These are phyloP conservation scores for Gasteruption jaculator DNA, from an alignment of 2,888 invertebrate species.

Conservation along the genomic window DNA sequence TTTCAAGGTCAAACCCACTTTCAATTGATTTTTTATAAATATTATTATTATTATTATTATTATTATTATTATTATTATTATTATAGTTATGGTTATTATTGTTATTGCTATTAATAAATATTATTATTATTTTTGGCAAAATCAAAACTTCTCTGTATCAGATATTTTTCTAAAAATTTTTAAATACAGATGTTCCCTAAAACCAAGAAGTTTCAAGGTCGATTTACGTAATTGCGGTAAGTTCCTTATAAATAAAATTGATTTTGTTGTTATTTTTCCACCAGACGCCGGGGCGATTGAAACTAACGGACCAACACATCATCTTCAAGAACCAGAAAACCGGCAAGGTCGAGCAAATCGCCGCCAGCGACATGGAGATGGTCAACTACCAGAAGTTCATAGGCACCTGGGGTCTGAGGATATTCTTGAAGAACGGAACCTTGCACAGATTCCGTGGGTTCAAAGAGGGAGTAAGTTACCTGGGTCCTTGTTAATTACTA, in stretches of 20 bases:
- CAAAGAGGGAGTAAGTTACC: slow-evolving; percentile 69
- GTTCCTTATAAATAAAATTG: slow-evolving; percentile 12
- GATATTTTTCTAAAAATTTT: slow-evolving; percentile 7
- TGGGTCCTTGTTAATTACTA: too few relatives aligned
- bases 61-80: too few relatives aligned
- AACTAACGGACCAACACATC: slow-evolving; percentile 85
- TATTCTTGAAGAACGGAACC: slow-evolving; percentile 85
- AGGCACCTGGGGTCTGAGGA: slow-evolving; percentile 82
- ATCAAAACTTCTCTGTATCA: background rate
- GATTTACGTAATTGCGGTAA: background rate
- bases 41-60: background rate
- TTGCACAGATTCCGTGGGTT: slow-evolving; percentile 92
- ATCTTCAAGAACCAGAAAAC: slow-evolving; percentile 95
- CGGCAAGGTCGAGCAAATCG: slow-evolving; percentile 91
- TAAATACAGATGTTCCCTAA: too few relatives aligned
- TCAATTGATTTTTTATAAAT: background rate
- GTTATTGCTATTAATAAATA: too few relatives aligned
- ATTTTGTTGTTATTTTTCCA: slow-evolving; percentile 31
- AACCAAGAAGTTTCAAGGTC: too few relatives aligned
- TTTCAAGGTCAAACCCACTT: too few relatives aligned
- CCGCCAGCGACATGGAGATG: slow-evolving; percentile 78
- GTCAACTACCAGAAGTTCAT: slow-evolving; percentile 92
- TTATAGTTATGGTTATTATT: too few relatives aligned
- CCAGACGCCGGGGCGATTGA: slow-evolving; percentile 86
- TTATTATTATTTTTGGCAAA: too few relatives aligned